Evolutionary conservation across 2,888 invertebrate genomes (phyloP).

Genomic region (Encarsia formosa): DNA sequence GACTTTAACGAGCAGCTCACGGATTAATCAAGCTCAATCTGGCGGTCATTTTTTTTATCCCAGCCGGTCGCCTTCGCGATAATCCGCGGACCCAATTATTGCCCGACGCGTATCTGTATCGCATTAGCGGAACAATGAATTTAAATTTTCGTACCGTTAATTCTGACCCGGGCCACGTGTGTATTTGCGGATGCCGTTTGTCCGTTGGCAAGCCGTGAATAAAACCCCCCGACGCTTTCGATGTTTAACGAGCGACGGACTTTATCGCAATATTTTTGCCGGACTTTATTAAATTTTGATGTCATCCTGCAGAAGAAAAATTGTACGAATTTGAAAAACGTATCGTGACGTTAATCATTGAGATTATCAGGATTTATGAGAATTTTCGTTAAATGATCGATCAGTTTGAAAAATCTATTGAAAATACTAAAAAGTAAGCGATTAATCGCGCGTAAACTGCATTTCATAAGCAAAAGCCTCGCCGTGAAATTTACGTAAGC

Average conservation of each 20-base stretch:
- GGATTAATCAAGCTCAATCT: conserved; percentile 20
- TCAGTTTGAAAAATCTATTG: too few relatives aligned
- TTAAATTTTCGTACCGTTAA: conserved; percentile 18
- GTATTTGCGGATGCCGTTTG: conserved; percentile 3
- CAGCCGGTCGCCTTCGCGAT: background rate
- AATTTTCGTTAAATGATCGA: too few relatives aligned
- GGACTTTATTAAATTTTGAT: conserved; percentile 17
- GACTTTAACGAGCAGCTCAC: too few relatives aligned
- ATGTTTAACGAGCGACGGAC: conserved; percentile 18
- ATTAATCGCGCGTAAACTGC: too few relatives aligned
- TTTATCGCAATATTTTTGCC: too few relatives aligned
- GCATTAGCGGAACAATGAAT: conserved; percentile 23
- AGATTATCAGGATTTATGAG: too few relatives aligned
- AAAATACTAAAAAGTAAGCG: too few relatives aligned
- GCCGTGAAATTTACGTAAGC: too few relatives aligned
- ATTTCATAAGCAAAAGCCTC: too few relatives aligned
- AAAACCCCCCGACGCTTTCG: conserved; percentile 1
- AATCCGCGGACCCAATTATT: background rate
- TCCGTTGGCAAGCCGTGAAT: conserved; percentile 10
- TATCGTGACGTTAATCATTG: too few relatives aligned
- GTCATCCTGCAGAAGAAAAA: too few relatives aligned
- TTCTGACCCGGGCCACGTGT: background rate
- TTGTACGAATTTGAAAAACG: too few relatives aligned
- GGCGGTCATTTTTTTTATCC: conserved; percentile 3
- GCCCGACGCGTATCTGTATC: conserved; percentile 8